Base-by-base conservation (phyloP, 2,888 invertebrate species). In the Brenthis ino region DNA sequence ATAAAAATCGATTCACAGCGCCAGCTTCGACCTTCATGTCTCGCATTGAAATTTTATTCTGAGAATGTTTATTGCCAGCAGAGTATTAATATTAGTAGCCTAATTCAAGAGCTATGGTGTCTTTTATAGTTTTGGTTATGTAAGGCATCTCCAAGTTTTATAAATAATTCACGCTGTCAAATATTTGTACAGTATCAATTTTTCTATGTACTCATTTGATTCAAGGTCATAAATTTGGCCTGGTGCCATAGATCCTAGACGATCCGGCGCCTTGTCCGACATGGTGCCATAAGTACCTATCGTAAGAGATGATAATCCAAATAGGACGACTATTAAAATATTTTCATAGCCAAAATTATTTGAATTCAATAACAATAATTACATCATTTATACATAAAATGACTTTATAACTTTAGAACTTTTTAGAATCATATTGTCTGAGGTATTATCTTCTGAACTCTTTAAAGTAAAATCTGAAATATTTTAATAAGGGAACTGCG, bases 241-340 rank as follows among this genome's bases (percentile, higher is more conserved):
- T 57, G 54, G 20, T 74, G 85, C 86, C 86, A 87, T 73, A 67
- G 75, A 68, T 72, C 78, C 77, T 74, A 87, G 86, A 86, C 86
- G 71, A 75, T 67, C 72, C 76, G 86, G 85, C 86, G 85, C 85
- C 86, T 74, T 78, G 73, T 77, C 74, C 75, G 76, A 75, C 57
- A 70, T 64, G 57, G 66, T 64, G 58, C 48, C 55, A 58, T 48
- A 43, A 43, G 37, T 43, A 43, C 48, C 63, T 67, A 68, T 67
- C 56, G 61, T 56, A 63, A 64, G 65, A 53, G 51, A 51, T 63
- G 37, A 63, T 51, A 51, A 33, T 20, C 16, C 6, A 8, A 43
- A 43, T 8, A 8, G 37, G 11, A 1, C 11, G 11, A 43, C 1
- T 11, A 43, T 43, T 43, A 11, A 43, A 11, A 43, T 43, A 11